Evolutionary conservation across 2,113 vertebrate species (phyloP), one percentile per base, ranked within the genome.

Genomic region (Megaleporinus macrocephalus): DNA sequence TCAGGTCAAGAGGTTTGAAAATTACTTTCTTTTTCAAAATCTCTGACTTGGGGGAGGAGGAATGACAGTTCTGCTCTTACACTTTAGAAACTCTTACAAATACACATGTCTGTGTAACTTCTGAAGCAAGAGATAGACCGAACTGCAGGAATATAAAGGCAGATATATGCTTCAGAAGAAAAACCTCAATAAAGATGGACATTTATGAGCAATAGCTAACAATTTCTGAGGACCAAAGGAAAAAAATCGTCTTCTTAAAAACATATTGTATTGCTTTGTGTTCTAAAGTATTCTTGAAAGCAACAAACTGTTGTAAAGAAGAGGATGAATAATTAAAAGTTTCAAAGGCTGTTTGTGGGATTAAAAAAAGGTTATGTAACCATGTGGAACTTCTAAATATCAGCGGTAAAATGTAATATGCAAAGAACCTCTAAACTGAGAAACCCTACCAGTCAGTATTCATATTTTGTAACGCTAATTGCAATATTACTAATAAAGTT

Each of bases 141-240:
- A 36, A 12, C 30, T 41, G 15, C 18, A 22, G 30, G 53, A 36
- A 20, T 41, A 4, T 36, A 66, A 66, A 66, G 0, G 5, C 18
- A 11, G 65, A 68, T 68, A 36, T 68, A 44, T 9, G 29, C 11
- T 68, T 68, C 16, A 66, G 16, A 68, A 9, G 30, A n/a, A 36
- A 68, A 68, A 68, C 18, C 65, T 68, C 30, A 68, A 36, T 5
- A 68, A 66, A 66, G 29, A 68, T 36, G 30, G 53, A 22, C 53
- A 57, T 68, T 14, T 36, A 36, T 36, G 22, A 36, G 5, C 30
- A 68, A 26, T 36, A 36, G 65, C 65, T 14, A 9, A 29, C 27
- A 66, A 66, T 68, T 68, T 68, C 16, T 41, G 22, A 68, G 13
- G 30, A 68, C 16, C 30, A 68, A 41, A 22, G 65, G 11, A 68